Percentiles rank a stretch among this genome's conserved stretches.
phyloP scores from a whole-genome alignment of 2,113 vertebrate genomes.

The Anoura caudifer region DNA sequence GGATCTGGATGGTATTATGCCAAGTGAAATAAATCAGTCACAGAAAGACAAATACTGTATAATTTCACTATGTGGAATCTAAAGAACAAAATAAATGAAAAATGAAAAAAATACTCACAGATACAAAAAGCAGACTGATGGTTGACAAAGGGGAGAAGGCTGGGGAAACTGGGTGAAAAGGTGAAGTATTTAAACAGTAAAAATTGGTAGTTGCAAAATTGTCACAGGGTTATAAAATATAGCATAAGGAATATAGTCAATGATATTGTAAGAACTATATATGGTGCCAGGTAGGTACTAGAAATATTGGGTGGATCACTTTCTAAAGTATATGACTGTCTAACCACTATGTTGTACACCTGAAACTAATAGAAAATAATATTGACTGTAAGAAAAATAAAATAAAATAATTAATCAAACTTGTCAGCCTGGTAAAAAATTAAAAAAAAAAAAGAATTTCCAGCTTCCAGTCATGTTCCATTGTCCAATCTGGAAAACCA shows the following conservation, averaged over 20 bases:
- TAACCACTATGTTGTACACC: neutral
- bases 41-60: neutral
- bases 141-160: neutral
- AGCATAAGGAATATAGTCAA: neutral
- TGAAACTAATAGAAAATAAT: neutral
- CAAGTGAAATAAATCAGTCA: neutral
- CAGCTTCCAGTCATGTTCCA: neutral
- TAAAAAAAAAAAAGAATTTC: neutral
- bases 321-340: neutral
- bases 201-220: neutral
- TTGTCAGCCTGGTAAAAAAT: neutral
- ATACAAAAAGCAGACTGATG: neutral
- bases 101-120: neutral
- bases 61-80: neutral
- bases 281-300: neutral
- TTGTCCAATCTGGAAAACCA: neutral
- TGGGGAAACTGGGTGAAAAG: neutral
- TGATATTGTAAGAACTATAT: neutral
- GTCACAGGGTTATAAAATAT: neutral
- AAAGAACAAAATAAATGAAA: neutral
- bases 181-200: neutral
- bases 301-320: neutral
- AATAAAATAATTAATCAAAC: neutral
- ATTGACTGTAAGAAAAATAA: neutral
- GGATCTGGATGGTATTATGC: neutral